Evolutionary conservation across 53 echinoderm and acorn worm species (phyloP).

Genomic region (Paracentrotus lividus): DNA sequence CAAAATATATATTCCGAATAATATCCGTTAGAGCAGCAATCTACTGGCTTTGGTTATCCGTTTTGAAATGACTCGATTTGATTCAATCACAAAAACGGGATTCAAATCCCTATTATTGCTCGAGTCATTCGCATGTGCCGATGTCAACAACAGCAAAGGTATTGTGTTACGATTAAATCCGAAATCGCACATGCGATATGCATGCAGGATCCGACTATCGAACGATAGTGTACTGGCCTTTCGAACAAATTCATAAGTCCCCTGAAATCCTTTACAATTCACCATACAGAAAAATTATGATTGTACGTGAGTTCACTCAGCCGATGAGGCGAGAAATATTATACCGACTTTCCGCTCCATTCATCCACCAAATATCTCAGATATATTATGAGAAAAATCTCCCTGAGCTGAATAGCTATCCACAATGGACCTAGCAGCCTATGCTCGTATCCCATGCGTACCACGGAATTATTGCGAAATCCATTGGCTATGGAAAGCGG

Average conservation of each 20-base stretch:
- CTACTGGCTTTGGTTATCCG: background rate
- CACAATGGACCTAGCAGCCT: constrained; percentile 13
- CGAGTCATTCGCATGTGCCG: too few species aligned
- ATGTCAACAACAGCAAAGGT: background rate
- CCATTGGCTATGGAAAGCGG: constrained; percentile 40
- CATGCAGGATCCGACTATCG: background rate
- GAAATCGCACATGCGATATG: background rate
- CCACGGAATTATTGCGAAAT: constrained; percentile 44
- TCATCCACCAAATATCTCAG: background rate
- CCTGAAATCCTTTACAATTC: background rate
- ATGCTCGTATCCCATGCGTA: background rate
- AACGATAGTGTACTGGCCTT: background rate
- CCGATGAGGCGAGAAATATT: constrained; percentile 44
- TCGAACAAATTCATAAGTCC: background rate
- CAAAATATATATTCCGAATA: constrained; percentile 12
- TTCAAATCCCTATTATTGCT: too few species aligned
- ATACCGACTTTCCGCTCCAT: constrained; percentile 44
- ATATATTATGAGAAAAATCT: background rate
- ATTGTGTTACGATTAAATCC: background rate
- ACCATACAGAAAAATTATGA: constrained; percentile 4
- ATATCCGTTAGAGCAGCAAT: background rate
- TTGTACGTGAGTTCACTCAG: constrained; percentile 15
- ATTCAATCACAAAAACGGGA: background rate
- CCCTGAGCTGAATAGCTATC: background rate
- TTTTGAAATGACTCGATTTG: background rate